phyloP scores from a whole-genome alignment of 1,140 invertebrate species.

The Drosophila virilis region DNA sequence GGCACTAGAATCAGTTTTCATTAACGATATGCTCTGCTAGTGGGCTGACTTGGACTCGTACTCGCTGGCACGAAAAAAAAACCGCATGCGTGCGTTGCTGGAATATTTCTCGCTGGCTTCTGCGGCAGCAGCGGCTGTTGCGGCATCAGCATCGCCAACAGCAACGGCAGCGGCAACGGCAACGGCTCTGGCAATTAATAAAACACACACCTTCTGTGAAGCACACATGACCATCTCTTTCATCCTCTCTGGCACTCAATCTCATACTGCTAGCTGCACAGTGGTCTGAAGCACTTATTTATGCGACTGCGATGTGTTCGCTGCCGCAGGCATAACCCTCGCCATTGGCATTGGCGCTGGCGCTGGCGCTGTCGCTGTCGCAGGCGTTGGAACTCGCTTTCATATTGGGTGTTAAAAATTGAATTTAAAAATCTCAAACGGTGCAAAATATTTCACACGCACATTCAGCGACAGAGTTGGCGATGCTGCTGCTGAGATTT shows the following conservation, averaged over 20 bases:
- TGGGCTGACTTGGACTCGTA: constrained; percentile 47
- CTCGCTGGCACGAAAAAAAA: constrained; percentile 9
- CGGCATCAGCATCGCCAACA: neutral
- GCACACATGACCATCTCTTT: constrained; percentile 14
- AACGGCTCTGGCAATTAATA: constrained; percentile 73
- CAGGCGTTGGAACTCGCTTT: constrained; percentile 1
- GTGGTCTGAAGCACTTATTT: constrained; percentile 77
- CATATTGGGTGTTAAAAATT: constrained; percentile 52
- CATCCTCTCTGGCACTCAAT: neutral
- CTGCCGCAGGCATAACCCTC: constrained; percentile 33
- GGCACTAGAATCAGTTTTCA: constrained; percentile 83
- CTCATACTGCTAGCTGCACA: constrained; percentile 52
- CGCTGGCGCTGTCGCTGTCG: neutral
- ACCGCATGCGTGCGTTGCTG: constrained; percentile 74
- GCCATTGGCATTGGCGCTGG: constrained; percentile 34
- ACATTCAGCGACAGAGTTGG: constrained; percentile 31
- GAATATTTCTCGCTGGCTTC: constrained; percentile 72
- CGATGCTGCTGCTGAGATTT: constrained; percentile 62
- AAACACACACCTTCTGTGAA: constrained; percentile 77
- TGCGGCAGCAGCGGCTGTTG: constrained; percentile 50
- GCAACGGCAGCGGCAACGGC: constrained; percentile 6
- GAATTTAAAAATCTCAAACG: constrained; percentile 74
- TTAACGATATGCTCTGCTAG: constrained; percentile 71
- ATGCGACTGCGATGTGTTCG: constrained; percentile 46
- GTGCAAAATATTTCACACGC: constrained; percentile 76